Evolutionary conservation across 2,113 vertebrate genomes (phyloP).

Genomic region (Leucoraja erinaceus): DNA sequence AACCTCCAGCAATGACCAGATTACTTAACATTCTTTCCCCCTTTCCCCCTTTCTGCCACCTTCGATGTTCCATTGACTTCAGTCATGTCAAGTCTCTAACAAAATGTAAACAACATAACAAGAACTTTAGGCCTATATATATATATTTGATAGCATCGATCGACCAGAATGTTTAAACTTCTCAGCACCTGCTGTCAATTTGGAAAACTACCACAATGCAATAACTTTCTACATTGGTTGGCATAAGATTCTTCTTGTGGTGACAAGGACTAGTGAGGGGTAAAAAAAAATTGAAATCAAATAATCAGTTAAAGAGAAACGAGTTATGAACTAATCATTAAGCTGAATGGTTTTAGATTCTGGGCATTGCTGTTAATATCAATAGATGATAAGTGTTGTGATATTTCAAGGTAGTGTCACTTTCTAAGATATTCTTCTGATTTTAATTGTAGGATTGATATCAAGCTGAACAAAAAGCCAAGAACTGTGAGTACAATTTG

Average conservation of each 20-base stretch:
- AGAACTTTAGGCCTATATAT: neutral
- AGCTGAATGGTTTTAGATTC: neutral
- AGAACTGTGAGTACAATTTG: conserved; percentile 79
- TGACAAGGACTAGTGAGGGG: neutral
- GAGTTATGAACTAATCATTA: neutral
- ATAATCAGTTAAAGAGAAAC: neutral
- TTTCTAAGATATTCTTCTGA: conserved; percentile 54
- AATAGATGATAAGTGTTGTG: neutral
- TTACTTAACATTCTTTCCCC: too few relatives aligned
- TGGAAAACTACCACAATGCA: neutral
- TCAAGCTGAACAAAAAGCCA: conserved; percentile 99
- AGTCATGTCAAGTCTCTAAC: too few relatives aligned
- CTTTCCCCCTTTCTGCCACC: neutral
- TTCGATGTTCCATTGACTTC: neutral
- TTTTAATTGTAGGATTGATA: conserved; percentile 82
- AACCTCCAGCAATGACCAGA: neutral
- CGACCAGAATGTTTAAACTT: neutral
- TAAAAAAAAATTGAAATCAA: neutral
- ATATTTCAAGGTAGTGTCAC: conserved; percentile 40
- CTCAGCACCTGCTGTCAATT: neutral
- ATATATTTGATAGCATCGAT: neutral
- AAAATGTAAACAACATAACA: neutral
- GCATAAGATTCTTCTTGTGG: neutral
- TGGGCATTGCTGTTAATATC: neutral
- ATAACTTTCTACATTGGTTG: neutral